Percentiles rank a stretch among this genome's conserved stretches.
These are phyloP conservation scores for Lagenorhynchus albirostris DNA, from an alignment of 2,113 vertebrate species.

Conservation along the genomic window DNA sequence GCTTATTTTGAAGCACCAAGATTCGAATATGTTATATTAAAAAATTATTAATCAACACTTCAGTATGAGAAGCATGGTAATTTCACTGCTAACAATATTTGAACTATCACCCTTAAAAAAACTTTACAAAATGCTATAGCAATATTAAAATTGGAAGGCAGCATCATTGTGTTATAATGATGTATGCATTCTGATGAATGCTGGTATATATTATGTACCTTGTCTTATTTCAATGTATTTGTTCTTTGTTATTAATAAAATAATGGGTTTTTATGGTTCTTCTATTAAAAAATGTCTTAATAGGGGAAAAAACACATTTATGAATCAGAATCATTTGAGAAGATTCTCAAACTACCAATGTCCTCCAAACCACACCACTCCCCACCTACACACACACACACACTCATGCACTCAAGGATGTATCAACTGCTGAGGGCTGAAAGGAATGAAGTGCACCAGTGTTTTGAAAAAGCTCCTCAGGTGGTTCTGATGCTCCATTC, in stretches of 20 bases:
- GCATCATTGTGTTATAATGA: background rate
- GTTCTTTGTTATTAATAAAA: conserved; percentile 15
- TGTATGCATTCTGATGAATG: background rate
- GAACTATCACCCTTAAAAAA: background rate
- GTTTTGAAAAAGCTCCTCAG: background rate
- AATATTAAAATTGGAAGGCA: conserved; percentile 14
- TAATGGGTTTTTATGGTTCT: background rate
- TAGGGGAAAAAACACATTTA: background rate
- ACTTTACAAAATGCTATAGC: background rate
- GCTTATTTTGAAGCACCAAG: conserved; percentile 20
- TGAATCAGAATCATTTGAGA: conserved; percentile 16
- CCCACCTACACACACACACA: no score
- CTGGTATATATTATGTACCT: background rate
- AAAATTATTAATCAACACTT: conserved; percentile 5
- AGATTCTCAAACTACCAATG: background rate
- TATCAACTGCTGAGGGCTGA: background rate
- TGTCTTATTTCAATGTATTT: background rate
- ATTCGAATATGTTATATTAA: background rate
- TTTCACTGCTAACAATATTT: conserved; percentile 15
- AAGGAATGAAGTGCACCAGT: background rate
- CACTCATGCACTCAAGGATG: background rate
- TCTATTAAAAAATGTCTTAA: background rate
- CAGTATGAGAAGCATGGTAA: background rate
- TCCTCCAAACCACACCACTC: background rate
- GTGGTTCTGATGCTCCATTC: background rate